These are phyloP conservation scores for Macrostomum lignano DNA, from an alignment of 1,140 invertebrate species.

Conservation along the genomic window DNA sequence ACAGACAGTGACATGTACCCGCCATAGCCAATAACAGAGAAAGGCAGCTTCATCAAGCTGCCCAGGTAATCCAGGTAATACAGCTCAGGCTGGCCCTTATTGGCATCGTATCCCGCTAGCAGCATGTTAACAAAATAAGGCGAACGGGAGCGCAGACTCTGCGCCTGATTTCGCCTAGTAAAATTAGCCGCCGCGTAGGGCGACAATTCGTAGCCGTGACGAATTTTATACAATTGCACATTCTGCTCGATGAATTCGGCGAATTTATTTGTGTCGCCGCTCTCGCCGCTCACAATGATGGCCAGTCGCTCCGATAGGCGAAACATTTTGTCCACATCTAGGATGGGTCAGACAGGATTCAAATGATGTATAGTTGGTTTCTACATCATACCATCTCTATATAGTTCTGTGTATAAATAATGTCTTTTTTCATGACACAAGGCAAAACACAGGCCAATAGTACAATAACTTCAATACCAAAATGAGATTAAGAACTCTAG, in stretches of 20 bases:
- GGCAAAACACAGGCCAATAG: no score
- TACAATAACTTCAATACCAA: no score
- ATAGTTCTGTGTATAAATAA: no score
- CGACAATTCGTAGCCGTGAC: conserved; percentile 78
- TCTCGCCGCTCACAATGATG: conserved; percentile 69
- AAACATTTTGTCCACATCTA: no score
- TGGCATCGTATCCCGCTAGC: conserved; percentile 47
- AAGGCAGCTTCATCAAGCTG: conserved; percentile 53
- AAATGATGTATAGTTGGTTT: no score
- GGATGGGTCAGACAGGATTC: no score
- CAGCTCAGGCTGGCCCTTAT: conserved; percentile 40
- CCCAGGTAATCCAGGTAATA: conserved; percentile 79
- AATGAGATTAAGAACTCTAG: no score
- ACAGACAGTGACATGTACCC: conserved; percentile 65
- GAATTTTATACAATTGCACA: conserved; percentile 90
- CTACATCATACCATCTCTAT: no score
- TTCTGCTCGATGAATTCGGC: conserved; percentile 94
- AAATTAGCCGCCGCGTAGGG: conserved; percentile 67
- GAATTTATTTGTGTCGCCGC: conserved; percentile 80
- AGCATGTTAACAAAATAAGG: conserved; percentile 62
- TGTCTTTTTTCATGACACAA: no score
- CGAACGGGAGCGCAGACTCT: conserved; percentile 53
- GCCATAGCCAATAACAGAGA: conserved; percentile 77
- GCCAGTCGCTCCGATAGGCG: conserved; percentile 59
- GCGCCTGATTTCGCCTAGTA: conserved; percentile 66